A percentile compares a stretch with the other conserved stretches of the same genome.
Conservation (phyloP, 1,140 invertebrate species). For the Camponotus vicinus region DNA sequence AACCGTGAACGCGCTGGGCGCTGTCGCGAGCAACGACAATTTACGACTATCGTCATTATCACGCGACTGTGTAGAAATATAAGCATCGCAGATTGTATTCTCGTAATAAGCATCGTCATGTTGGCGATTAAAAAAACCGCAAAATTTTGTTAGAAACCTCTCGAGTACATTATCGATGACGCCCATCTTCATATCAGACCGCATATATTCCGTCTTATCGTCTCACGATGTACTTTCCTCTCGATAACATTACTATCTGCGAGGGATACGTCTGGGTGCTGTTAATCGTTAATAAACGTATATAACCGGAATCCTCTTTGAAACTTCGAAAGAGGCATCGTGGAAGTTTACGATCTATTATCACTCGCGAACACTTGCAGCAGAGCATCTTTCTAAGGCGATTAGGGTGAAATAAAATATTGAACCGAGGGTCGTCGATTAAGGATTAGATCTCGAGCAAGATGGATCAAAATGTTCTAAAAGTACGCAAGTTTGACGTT, state of each 20-base stretch:
- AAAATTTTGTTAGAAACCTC: conserved; percentile 7
- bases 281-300: neutral
- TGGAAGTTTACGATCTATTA: neutral
- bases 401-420: conserved; percentile 10
- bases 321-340: neutral
- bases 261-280: neutral
- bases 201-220: neutral
- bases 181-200: neutral
- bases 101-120: conserved; percentile 40
- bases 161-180: neutral
- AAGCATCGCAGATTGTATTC: conserved; percentile 48
- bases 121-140: neutral
- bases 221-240: neutral
- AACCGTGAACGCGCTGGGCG: conserved; percentile 58
- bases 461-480: neutral
- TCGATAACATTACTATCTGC: neutral
- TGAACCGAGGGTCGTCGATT: neutral
- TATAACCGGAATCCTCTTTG: neutral
- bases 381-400: neutral
- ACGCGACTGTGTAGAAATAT: conserved; percentile 46
- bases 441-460: neutral
- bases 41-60: conserved; percentile 68
- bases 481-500: neutral
- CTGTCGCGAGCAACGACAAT: conserved; percentile 67
- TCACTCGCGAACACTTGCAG: neutral